phyloP scores from a whole-genome alignment of 2,797 vertebrate genomes.

The Prionace glauca region DNA sequence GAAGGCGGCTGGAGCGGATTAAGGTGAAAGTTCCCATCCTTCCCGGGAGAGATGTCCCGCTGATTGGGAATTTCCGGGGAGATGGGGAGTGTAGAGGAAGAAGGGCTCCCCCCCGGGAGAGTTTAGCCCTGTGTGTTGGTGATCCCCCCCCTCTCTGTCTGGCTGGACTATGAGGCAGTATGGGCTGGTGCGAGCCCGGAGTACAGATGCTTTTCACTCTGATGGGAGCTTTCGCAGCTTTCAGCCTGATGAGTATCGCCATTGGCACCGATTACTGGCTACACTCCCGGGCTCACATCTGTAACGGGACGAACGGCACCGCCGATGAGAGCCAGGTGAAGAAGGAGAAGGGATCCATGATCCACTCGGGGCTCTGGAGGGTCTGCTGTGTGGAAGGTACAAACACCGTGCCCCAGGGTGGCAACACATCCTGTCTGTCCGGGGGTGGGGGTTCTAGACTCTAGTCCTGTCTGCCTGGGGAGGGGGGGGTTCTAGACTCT shows the following conservation, averaged over 20 bases:
- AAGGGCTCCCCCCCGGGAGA: background rate
- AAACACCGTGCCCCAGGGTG: background rate
- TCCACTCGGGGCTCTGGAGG: constrained; percentile 89
- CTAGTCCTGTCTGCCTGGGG: too few species aligned
- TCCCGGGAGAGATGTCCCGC: background rate
- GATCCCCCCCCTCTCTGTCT: constrained; percentile 15
- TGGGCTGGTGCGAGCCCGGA: constrained; percentile 89
- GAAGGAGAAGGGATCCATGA: constrained; percentile 74
- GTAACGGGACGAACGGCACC: constrained; percentile 81
- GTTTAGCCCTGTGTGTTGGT: constrained; percentile 32
- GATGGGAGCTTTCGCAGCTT: constrained; percentile 81
- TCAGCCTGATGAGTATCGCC: constrained; percentile 92
- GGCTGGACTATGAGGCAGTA: constrained; percentile 74
- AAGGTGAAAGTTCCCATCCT: constrained; percentile 35
- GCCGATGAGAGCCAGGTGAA: constrained; percentile 67
- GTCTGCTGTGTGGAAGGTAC: constrained; percentile 91
- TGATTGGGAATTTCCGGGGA: constrained; percentile 39
- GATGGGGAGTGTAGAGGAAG: constrained; percentile 40
- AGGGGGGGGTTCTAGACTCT: too few species aligned
- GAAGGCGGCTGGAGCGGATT: too few species aligned
- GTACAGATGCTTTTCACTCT: constrained; percentile 83
- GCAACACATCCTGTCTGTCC: too few species aligned
- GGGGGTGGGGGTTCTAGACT: too few species aligned
- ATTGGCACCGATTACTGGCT: constrained; percentile 96
- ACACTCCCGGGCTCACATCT: constrained; percentile 85